These are phyloP conservation scores for Miltochrista miniata DNA, from an alignment of 2,888 invertebrate genomes.

Conservation along the genomic window DNA sequence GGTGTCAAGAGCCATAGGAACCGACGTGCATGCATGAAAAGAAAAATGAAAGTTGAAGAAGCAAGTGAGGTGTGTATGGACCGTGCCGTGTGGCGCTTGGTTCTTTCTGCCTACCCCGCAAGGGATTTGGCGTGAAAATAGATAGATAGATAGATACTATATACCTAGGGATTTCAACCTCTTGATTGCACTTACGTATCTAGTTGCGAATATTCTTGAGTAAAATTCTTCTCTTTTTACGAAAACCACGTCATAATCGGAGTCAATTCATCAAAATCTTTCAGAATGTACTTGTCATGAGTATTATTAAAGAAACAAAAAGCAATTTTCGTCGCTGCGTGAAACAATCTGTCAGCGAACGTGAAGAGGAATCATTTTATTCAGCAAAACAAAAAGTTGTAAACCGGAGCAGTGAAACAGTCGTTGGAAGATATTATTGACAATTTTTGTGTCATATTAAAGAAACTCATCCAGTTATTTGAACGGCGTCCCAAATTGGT, in stretches of 20 bases:
- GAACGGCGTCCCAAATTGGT: conserved; percentile 12
- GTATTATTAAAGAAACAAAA: conserved; percentile 42
- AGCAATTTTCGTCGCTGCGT: conserved; percentile 36
- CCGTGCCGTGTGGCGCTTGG: too few relatives aligned
- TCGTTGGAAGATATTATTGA: conserved; percentile 22
- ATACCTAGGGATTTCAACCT: too few relatives aligned
- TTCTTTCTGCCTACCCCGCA: too few relatives aligned
- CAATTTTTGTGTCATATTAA: conserved; percentile 2
- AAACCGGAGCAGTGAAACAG: conserved; percentile 20
- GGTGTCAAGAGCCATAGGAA: too few relatives aligned
- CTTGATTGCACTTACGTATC: too few relatives aligned
- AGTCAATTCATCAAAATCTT: conserved; percentile 36
- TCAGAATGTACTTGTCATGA: conserved; percentile 40
- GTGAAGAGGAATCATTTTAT: conserved; percentile 45
- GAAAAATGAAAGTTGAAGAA: too few relatives aligned
- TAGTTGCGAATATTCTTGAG: too few relatives aligned
- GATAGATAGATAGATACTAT: too few relatives aligned
- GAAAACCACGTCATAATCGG: conserved; percentile 22
- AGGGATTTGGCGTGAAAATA: too few relatives aligned
- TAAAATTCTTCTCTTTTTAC: too few relatives aligned
- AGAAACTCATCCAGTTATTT: conserved; percentile 14
- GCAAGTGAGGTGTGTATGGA: too few relatives aligned
- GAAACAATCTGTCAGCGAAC: conserved; percentile 38
- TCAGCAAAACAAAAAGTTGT: conserved; percentile 47
- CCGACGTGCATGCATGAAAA: too few relatives aligned